Percentiles rank a stretch among this genome's conserved stretches.
Evolutionary conservation across 2,113 vertebrate species (phyloP).

Genomic region (Heterochromis multidens): DNA sequence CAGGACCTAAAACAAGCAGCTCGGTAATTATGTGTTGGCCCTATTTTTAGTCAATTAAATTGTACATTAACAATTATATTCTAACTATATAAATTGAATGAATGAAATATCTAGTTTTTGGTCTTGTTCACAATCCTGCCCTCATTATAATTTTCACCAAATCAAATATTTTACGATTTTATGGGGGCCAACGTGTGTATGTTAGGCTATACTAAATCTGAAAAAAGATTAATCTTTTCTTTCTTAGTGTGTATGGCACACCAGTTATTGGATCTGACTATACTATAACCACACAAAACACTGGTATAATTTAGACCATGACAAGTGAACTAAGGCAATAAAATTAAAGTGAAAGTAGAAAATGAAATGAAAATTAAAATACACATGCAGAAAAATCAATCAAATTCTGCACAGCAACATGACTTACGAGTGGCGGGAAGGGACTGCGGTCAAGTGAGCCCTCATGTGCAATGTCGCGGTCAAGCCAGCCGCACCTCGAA

Average conservation of each 20-base stretch:
- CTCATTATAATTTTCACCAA: neutral
- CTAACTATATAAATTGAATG: neutral
- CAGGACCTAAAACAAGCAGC: neutral
- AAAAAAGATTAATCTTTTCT: neutral
- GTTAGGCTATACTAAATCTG: neutral
- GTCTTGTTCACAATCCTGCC: neutral
- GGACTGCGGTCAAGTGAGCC: no score
- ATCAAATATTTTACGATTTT: neutral
- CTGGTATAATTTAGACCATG: no score
- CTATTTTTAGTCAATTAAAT: no score
- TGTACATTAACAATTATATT: neutral
- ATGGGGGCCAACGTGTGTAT: neutral
- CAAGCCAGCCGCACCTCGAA: no score
- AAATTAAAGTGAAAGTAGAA: neutral
- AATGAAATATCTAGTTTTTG: neutral
- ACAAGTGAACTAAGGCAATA: neutral
- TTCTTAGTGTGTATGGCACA: no score
- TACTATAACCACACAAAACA: no score
- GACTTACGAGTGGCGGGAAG: neutral
- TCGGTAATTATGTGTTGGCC: neutral
- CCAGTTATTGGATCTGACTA: no score
- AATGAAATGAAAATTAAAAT: neutral
- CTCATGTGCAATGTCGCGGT: no score
- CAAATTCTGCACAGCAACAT: neutral
- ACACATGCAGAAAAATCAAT: neutral